phyloP scores from a whole-genome alignment of 1,140 invertebrate genomes.

The Propsilocerus akamusi region DNA sequence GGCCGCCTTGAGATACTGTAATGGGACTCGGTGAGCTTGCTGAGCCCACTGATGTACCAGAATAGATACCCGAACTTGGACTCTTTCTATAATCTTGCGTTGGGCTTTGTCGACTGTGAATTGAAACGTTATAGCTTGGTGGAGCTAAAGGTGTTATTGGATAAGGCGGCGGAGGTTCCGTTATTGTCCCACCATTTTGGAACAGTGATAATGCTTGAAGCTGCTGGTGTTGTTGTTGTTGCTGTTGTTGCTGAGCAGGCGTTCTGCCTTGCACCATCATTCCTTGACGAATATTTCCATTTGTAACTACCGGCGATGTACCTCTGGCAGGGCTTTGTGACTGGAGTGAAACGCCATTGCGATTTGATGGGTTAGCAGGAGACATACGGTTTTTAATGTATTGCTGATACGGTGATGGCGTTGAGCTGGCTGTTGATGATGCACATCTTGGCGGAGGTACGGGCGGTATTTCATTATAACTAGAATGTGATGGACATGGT shows the following conservation, averaged over 20 bases:
- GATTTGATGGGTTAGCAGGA: slow-evolving; percentile 29
- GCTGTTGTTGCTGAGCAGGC: slow-evolving; percentile 42
- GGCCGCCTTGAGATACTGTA: slow-evolving; percentile 28
- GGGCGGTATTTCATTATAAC: slow-evolving; percentile 42
- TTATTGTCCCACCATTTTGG: slow-evolving; percentile 33
- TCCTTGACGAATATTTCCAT: slow-evolving; percentile 33
- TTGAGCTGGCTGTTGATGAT: slow-evolving; percentile 53
- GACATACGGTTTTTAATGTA: slow-evolving; percentile 64
- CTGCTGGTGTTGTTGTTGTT: slow-evolving; percentile 69
- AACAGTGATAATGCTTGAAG: slow-evolving; percentile 72
- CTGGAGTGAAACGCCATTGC: slow-evolving; percentile 24
- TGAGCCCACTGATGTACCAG: slow-evolving; percentile 51
- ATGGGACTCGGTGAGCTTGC: slow-evolving; percentile 51
- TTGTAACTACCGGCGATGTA: slow-evolving; percentile 53
- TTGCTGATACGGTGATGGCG: slow-evolving; percentile 54
- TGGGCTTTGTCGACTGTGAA: slow-evolving; percentile 70
- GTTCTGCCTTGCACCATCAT: slow-evolving; percentile 54
- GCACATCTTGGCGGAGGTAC: slow-evolving; percentile 48
- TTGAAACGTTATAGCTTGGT: slow-evolving; percentile 66
- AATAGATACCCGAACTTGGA: slow-evolving; percentile 60
- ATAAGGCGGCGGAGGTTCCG: slow-evolving; percentile 58
- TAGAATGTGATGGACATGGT: slow-evolving; percentile 26
- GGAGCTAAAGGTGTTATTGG: slow-evolving; percentile 46
- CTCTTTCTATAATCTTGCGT: slow-evolving; percentile 51
- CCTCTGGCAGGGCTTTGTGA: slow-evolving; percentile 40